Base-by-base conservation (phyloP, 2,797 vertebrate genomes). In the Gorsachius magnificus region DNA sequence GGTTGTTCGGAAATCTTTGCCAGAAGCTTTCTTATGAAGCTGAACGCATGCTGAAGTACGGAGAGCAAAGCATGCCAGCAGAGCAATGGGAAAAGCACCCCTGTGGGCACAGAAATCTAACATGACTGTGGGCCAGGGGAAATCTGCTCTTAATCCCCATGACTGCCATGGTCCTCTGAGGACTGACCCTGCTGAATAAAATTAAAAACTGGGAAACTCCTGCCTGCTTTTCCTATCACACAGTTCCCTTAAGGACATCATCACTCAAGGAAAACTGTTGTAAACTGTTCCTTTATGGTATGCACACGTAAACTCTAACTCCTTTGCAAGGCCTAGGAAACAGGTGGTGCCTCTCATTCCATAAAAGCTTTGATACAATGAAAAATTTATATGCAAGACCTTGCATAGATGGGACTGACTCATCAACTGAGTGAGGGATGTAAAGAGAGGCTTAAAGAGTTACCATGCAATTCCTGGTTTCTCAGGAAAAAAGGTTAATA, bases 91-190 rank as follows among this genome's bases (percentile, higher is more conserved):
- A 74, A 75, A 93, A 92, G 58, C 70, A 88, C 77, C 74, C 74
- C 43, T 8, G 10, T 36, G 48, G 75, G 75, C n/a, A 94, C 43
- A 64, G 84, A 89, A 94, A 95, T 91, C 69, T 95, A 78, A 78
- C 56, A 72, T 50, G 77, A 83, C 82, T 75, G 36, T 76, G 81
- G 78, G 89, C 72, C 89, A 83, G 63, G 41, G 91, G 83, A 95
- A 97, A 97, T 96, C 80, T 5, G 9, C 58, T 71, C 41, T 91
- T 97, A 96, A 97, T 96, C 77, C 85, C 69, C 66, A 57, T 7
- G 31, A 87, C 58, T 93, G 78, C 79, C 79, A 66, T 58, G 43
- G 82, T 83, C 64, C 85, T 89, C 70, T 79, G 72, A 90, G 95
- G 95, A 96, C 35, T 96, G 85, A 95, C 65, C 71, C 66, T 38